phyloP scores from a whole-genome alignment of 2,888 invertebrate species.

The Cremastobaeus sp. region DNA sequence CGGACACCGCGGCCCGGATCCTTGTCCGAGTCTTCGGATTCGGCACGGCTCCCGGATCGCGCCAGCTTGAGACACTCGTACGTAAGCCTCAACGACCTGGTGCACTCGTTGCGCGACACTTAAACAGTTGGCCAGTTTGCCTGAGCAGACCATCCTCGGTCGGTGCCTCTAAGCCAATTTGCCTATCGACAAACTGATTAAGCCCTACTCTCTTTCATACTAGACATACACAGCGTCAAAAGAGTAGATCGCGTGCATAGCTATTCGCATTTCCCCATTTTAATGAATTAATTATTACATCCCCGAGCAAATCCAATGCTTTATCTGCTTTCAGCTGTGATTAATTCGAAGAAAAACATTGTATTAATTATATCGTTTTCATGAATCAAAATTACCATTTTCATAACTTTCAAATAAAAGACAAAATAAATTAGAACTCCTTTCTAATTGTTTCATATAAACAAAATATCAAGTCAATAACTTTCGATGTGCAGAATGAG shows the following conservation, averaged over 20 bases:
- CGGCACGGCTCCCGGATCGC: constrained; percentile 47
- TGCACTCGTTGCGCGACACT: constrained; percentile 57
- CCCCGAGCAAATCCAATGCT: too few relatives aligned
- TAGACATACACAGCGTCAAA: constrained; percentile 58
- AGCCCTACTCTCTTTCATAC: constrained; percentile 75
- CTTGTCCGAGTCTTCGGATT: constrained; percentile 56
- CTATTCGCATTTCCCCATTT: constrained; percentile 20
- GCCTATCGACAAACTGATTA: constrained; percentile 79
- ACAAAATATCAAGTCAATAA: too few relatives aligned
- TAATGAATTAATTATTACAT: constrained; percentile 29
- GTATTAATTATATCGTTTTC: too few relatives aligned
- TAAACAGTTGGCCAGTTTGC: constrained; percentile 66
- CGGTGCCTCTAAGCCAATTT: constrained; percentile 78
- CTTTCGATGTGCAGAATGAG: too few relatives aligned
- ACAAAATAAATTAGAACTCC: too few relatives aligned
- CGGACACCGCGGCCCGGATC: constrained; percentile 33
- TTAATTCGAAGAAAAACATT: too few relatives aligned
- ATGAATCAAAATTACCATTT: too few relatives aligned
- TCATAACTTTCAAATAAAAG: too few relatives aligned
- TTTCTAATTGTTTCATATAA: too few relatives aligned
- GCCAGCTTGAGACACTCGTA: constrained; percentile 50
- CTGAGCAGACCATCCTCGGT: constrained; percentile 71
- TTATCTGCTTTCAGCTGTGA: too few relatives aligned
- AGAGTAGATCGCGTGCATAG: constrained; percentile 28
- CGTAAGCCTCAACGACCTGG: constrained; percentile 39